Evolutionary conservation across 2,888 invertebrate species (phyloP), one percentile per base, ranked within the genome.

Genomic region (Sturmia bella): DNA sequence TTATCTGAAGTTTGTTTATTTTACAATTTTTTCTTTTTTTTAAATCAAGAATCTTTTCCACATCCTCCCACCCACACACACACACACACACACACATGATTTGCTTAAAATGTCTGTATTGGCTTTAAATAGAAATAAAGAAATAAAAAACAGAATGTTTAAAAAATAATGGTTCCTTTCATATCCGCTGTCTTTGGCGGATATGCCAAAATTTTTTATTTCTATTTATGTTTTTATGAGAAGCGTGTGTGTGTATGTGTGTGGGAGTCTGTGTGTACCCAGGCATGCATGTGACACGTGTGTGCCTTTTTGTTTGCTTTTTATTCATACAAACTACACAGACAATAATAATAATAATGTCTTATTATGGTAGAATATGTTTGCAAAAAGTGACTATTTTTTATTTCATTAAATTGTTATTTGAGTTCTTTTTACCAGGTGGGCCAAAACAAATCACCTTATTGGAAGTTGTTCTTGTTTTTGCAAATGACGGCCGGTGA

Each of bases 141-240:
- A 57, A 56, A 57, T 9, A 72, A 39, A 32, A 13, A 32, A 45
- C n/a, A 11, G 3, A 32, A 32, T 32, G 9, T 32, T 32, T 48
- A 24, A 48, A 41, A 37, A 50, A 66, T 43, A 72, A 72, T 57
- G 27, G 48, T 48, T 78, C 32, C 50, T 57, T 50, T 66, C 57
- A 72, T 66, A 78, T 78, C 57, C 72, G 57, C 64, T 45, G 45
- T 50, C 57, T 72, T 61, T 66, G 50, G 66, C 66, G 66, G 73
- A 73, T 68, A 59, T 79, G 78, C 59, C 72, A 68, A 79, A 70
- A 6, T 32, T 41, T 27, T 19, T 39, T 57, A 15, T 15, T n/a
- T n/a, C 0, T 48, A 3, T 70, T 24, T 50, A 15, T 15, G 37
- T 24, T n/a, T 37, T 6, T 32, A 32, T n/a, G n/a, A 7, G 7